Conservation (phyloP, 2,888 invertebrate genomes). For the Saturnia japonica region DNA sequence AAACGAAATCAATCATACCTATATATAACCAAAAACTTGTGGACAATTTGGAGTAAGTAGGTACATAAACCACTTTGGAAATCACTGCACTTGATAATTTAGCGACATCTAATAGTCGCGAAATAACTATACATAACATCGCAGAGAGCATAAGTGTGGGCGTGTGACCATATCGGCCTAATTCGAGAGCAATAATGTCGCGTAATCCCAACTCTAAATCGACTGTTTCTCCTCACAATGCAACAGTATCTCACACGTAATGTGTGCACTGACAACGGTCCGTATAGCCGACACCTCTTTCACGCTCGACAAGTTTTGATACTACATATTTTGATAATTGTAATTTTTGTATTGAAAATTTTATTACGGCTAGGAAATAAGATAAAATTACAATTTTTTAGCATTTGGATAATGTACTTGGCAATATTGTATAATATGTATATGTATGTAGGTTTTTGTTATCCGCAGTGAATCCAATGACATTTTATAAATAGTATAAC, state of each 20-base stretch:
- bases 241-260: constrained; percentile 75
- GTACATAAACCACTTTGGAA: not conserved
- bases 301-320: constrained; percentile 43
- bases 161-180: constrained; percentile 50
- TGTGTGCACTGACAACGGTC: constrained; percentile 73
- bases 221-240: constrained; percentile 66
- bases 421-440: no score
- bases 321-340: constrained; percentile 33
- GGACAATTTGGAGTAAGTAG: not conserved
- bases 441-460: no score
- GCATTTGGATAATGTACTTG: not conserved
- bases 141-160: constrained; percentile 43
- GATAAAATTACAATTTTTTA: no score
- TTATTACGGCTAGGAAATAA: no score
- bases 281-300: constrained; percentile 39
- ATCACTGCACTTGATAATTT: constrained; percentile 2
- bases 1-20: no score
- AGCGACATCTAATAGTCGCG: constrained; percentile 14
- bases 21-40: no score
- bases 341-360: no score
- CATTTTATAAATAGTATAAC: no score
- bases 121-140: constrained; percentile 27
- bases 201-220: constrained; percentile 64
- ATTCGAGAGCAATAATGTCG: constrained; percentile 61
- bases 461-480: no score